Base-by-base conservation (phyloP, 2,113 vertebrate genomes). In the Nothoprocta pentlandii region DNA sequence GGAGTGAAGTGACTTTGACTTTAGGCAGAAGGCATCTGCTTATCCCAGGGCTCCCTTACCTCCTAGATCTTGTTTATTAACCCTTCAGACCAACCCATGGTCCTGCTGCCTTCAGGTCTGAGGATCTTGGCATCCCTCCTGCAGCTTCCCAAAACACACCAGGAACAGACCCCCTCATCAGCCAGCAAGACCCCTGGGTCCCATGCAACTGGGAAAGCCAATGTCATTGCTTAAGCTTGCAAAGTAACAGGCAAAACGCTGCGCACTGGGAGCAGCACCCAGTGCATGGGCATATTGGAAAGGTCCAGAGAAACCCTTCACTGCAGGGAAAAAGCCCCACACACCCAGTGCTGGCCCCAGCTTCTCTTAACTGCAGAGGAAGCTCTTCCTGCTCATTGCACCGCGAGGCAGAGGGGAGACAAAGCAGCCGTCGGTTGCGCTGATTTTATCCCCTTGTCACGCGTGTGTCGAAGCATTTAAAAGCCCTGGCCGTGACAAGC, bases 311-410 rank as follows among this genome's bases (percentile, higher is more conserved):
- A 80, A 22, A 6, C 25, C 44, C 47, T 28, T 7, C 36, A 51
- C 34, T 26, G 30, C 41, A 16, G 21, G 16, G 28, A 51, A 25
- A 53, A 20, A 68, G 34, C 12, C 46, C n/a, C n/a, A 26, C 80
- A 78, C 19, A 51, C 47, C 53, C 63, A 26, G 39, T 32, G 11
- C 8, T 16, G 3, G 68, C 63, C 81, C 3, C 0, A 81, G 28
- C 90, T 94, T 93, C 92, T 93, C 95, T 96, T 94, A 90, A 84
- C 80, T 34, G 88, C 88, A 92, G 74, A 93, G 88, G 93, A 94
- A 95, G 90, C 85, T 92, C 94, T 93, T 86, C 88, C 88, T 93
- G 95, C 88, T 84, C 92, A 76, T 84, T 79, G 80, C 1, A 16
- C 83, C 41, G 63, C 36, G 36, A 80, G 39, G 41, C 44, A 13